Conservation (phyloP, 2,113 vertebrate genomes). For the Podilymbus podiceps region DNA sequence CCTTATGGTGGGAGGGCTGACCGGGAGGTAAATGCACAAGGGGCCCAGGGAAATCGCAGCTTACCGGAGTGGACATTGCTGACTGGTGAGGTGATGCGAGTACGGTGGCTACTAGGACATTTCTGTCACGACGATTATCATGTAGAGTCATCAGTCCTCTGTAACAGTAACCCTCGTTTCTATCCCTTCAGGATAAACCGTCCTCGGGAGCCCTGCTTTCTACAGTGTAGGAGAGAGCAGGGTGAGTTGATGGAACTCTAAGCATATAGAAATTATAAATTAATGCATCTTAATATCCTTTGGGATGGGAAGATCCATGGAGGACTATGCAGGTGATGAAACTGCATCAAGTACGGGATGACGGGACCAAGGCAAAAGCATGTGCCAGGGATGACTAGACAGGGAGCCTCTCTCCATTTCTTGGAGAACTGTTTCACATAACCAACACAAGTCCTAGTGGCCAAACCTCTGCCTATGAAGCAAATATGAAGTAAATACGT, state of each 20-base stretch:
- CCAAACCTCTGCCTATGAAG: not conserved
- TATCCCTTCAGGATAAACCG: not conserved
- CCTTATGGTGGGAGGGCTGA: not conserved
- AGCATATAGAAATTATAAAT: not conserved
- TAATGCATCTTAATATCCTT: not conserved
- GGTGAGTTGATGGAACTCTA: not conserved
- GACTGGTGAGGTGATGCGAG: not conserved
- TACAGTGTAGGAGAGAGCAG: not conserved
- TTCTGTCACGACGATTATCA: not conserved
- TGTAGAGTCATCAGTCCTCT: not conserved
- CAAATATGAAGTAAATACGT: not conserved
- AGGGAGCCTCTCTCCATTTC: not conserved
- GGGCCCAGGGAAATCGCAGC: not conserved
- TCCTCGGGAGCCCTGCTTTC: not conserved
- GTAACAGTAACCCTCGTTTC: fast-evolving
- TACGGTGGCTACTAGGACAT: not conserved
- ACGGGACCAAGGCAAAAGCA: not conserved
- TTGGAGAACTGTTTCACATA: not conserved
- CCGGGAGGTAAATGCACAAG: not conserved
- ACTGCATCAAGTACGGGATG: not conserved
- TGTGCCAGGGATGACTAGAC: not conserved
- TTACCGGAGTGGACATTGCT: not conserved
- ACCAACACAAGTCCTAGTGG: not conserved
- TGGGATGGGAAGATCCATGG: not conserved
- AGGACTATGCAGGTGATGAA: not conserved